These are phyloP conservation scores for Sceloporus tristichus DNA, from an alignment of 2,113 vertebrate genomes.

Conservation along the genomic window DNA sequence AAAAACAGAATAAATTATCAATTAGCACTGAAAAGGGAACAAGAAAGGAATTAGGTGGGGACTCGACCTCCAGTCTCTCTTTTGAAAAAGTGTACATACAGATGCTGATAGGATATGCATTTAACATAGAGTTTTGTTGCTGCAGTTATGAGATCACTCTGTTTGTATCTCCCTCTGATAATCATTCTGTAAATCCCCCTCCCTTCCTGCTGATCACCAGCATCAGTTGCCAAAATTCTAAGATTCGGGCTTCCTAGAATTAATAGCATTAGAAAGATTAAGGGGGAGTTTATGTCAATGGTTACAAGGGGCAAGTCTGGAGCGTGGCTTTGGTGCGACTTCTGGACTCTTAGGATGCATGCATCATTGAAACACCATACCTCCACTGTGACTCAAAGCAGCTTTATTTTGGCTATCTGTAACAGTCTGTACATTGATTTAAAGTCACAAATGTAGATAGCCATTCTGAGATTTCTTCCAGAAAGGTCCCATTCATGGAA, in stretches of 20 bases:
- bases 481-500: too few relatives aligned
- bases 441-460: too few relatives aligned
- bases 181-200: neutral
- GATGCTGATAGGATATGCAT: constrained; percentile 40
- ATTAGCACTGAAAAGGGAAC: constrained; percentile 65
- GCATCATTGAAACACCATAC: too few relatives aligned
- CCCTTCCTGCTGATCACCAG: constrained; percentile 44
- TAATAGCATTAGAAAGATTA: constrained; percentile 69
- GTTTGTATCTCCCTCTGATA: constrained; percentile 49
- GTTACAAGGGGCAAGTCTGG: constrained; percentile 22
- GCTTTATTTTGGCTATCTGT: too few relatives aligned
- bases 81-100: constrained; percentile 20
- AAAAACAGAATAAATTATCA: constrained; percentile 78
- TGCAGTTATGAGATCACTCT: constrained; percentile 48
- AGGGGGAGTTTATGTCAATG: constrained; percentile 56
- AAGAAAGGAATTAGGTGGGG: constrained; percentile 42
- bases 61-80: constrained; percentile 1
- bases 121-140: constrained; percentile 36
- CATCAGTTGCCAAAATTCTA: constrained; percentile 53
- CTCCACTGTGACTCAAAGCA: too few relatives aligned
- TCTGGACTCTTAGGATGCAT: too few relatives aligned
- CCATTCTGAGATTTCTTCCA: too few relatives aligned
- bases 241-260: constrained; percentile 61
- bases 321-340: too few relatives aligned
- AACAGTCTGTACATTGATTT: too few relatives aligned